Percentiles rank a stretch among this genome's conserved stretches.
These are phyloP conservation scores for Crotophaga sulcirostris DNA, from an alignment of 2,113 vertebrate genomes.

Conservation along the genomic window DNA sequence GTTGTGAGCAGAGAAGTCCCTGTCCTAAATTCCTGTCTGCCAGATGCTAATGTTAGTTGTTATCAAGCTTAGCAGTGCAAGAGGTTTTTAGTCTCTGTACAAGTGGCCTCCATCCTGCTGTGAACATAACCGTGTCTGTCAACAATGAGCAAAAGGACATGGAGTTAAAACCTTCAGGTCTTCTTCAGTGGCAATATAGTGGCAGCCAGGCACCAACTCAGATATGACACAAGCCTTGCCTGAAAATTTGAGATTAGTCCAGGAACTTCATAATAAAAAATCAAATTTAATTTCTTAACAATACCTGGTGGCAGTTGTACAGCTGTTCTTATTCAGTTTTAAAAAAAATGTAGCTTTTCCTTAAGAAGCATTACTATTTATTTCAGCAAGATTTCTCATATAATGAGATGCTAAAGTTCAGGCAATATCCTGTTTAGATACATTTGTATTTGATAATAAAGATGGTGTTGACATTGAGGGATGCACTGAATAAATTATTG, in stretches of 20 bases:
- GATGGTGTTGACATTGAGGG: neutral
- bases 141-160: neutral
- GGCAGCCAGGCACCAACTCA: neutral
- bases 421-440: conserved; percentile 17
- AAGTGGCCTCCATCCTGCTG: neutral
- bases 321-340: neutral
- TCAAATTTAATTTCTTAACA: neutral
- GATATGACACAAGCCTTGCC: neutral
- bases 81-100: neutral
- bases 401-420: neutral
- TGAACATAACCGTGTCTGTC: fast-evolving
- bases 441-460: conserved; percentile 18
- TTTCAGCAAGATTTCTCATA: neutral
- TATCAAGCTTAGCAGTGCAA: neutral
- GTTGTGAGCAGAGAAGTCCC: neutral
- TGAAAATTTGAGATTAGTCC: neutral
- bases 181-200: neutral
- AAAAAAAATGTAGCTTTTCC: neutral
- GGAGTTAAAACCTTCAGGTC: neutral
- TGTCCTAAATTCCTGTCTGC: neutral
- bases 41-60: neutral
- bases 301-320: neutral
- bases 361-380: neutral
- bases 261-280: neutral
- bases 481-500: neutral